Base-by-base conservation (phyloP, 2,113 vertebrate species). In the Vulpes vulpes region DNA sequence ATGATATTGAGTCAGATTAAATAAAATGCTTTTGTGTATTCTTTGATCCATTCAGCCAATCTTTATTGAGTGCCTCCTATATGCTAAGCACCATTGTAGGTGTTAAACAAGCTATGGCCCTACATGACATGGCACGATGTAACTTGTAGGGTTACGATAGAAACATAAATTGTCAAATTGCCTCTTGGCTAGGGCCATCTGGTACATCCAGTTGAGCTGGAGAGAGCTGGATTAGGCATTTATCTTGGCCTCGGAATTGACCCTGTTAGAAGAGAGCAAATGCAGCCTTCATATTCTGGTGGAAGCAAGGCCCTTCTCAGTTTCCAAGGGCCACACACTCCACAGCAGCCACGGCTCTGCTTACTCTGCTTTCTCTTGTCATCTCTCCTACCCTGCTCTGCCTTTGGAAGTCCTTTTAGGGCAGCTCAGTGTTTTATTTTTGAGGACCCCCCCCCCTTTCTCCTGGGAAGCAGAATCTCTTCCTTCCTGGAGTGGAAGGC, bases 71-170 rank as follows among this genome's bases (percentile, higher is more conserved):
- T 2, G 6, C 59, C 32, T 8, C 0, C 67, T 15, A 2, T 3
- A 2, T 22, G 35, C 53, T 11, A 2, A 1, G 62, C 85, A 4
- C 12, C 8, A 55, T 23, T 20, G 2, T 5, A 3, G 69, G 84
- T 1, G 62, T 67, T 14, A 2, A 2, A 0, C 9, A 17, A 27
- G 19, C 53, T 0, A 0, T 0, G 20, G 23, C 23, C 17, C 17
- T 8, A 0, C 1, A 2, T 0, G 71, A 53, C 5, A 0, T 0
- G 15, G 10, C 0, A 10, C 4, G 4, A 43, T 0, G 2, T 14
- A 6, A 25, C 5, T 5, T 32, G 62, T 1, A 8, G 62, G 67
- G 17, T 32, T 35, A 9, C 0, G 59, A 38, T 1, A 11, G 5
- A 32, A 55, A 17, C 2, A 0, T 35, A 8, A 17, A 11, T 16